Base-by-base conservation (phyloP, 2,888 invertebrate species). In the Mechanitis messenoides region DNA sequence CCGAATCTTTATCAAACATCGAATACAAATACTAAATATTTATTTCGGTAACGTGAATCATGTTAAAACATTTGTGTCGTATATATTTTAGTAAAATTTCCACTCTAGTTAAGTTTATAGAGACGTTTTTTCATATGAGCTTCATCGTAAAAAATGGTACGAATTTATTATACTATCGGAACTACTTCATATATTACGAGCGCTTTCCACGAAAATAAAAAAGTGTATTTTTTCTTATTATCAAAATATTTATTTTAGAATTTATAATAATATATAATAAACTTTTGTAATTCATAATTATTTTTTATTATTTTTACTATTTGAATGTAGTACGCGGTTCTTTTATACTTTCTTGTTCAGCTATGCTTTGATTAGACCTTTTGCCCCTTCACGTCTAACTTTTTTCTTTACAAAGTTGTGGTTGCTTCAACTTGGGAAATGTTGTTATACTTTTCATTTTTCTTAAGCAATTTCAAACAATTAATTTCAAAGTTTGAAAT, bases 371-470 rank as follows among this genome's bases (percentile, higher is more conserved):
- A 63, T 62, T 58, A 62, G 56, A 58, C 53, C 53, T 55, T 58
- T 53, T 38, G 57, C 53, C 46, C 45, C 60, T 54, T 56, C 58
- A 56, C 35, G 56, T 56, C 59, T 4, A 63, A 63, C 56, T 63
- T 63, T 63, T 63, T 60, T 55, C 38, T 61, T 58, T 47, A 33
- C 50, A 45, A 56, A 63, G 60, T 65, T 58, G 69, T 54, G 63
- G 57, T 59, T 38, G 53, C 56, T 59, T 46, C 60, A 54, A 60
- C 60, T 55, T 57, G 54, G 54, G 55, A 35, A 60, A 60, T 60
- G 50, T 60, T 57, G 56, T 63, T 56, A 56, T 56, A 42, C 59
- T 55, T 55, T 63, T 63, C 60, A 45, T 57, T 57, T 55, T 7
- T 42, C 47, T 20, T 28, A 59, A 55, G 50, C 53, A 55, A 53